Percentiles rank a stretch among this genome's conserved stretches.
phyloP scores from a whole-genome alignment of 2,113 vertebrate species.

The Lepisosteus oculatus region DNA sequence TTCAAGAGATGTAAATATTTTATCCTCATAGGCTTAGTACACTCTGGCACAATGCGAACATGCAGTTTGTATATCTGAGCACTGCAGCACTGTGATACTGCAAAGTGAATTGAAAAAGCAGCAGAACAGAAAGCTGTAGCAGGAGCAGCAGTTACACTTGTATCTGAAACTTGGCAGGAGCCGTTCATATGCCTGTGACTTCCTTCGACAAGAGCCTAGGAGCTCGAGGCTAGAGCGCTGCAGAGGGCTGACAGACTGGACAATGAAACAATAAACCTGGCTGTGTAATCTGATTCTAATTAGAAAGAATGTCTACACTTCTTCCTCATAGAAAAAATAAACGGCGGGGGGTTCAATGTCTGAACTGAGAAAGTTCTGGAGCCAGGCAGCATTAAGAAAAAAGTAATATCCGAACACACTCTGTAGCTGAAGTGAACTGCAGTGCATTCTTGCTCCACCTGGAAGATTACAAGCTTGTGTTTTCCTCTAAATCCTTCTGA shows the following conservation, averaged over 20 bases:
- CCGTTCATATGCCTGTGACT: neutral
- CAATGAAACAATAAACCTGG: conserved; percentile 34
- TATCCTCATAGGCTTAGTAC: no score
- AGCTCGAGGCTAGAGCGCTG: conserved; percentile 26
- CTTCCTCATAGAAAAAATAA: conserved; percentile 35
- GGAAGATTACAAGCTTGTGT: no score
- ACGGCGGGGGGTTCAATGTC: conserved; percentile 12
- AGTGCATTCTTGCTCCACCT: no score
- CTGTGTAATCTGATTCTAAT: conserved; percentile 26
- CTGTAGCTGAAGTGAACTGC: neutral
- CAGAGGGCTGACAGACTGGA: conserved; percentile 22
- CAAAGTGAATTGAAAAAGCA: no score
- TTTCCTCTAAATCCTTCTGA: no score
- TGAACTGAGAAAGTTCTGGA: neutral
- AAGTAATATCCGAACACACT: neutral
- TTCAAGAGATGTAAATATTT: no score
- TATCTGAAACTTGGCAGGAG: neutral
- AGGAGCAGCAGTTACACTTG: no score
- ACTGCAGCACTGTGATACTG: no score
- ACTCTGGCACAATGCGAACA: no score
- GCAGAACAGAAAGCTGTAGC: no score
- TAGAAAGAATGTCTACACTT: conserved; percentile 26
- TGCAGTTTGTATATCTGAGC: no score
- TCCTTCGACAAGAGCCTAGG: neutral
- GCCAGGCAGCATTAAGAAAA: neutral